Conservation (phyloP, 2,797 vertebrate genomes). For the Melanogrammus aeglefinus region DNA sequence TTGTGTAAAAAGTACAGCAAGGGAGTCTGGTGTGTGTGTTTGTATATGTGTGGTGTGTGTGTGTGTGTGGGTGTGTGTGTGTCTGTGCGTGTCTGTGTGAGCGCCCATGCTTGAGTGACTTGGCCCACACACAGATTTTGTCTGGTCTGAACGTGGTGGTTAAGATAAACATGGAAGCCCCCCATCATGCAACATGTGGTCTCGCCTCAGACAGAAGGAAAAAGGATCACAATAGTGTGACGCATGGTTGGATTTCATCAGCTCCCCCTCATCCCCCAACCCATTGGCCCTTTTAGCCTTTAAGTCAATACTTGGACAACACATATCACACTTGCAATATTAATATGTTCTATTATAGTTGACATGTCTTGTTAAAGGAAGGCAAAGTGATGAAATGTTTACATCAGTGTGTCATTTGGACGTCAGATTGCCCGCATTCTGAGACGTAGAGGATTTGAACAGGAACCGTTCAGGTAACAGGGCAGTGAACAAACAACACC, state of each 20-base stretch:
- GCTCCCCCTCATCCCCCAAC: too few species aligned
- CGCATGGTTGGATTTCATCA: conserved; percentile 21
- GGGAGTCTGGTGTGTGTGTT: background rate
- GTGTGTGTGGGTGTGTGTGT: conserved; percentile 11
- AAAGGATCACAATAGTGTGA: conserved; percentile 59
- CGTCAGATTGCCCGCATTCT: too few species aligned
- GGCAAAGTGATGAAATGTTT: too few species aligned
- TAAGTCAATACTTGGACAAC: background rate
- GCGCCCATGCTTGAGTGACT: conserved; percentile 36
- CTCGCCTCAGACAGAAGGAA: conserved; percentile 66
- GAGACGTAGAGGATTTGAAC: too few species aligned
- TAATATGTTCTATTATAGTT: background rate
- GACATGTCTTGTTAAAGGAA: too few species aligned
- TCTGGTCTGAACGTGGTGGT: conserved; percentile 54
- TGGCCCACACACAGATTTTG: conserved; percentile 68
- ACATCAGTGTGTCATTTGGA: too few species aligned
- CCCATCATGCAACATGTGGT: conserved; percentile 39
- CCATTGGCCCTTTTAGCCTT: background rate
- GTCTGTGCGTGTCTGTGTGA: background rate
- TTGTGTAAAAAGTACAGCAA: background rate
- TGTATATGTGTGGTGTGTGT: conserved; percentile 10
- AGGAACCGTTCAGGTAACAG: too few species aligned
- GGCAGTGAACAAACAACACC: background rate
- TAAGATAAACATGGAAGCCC: conserved; percentile 64
- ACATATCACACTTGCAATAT: background rate